Conservation (phyloP, 2,113 vertebrate species). For the Nothocercus nigrocapillus region DNA sequence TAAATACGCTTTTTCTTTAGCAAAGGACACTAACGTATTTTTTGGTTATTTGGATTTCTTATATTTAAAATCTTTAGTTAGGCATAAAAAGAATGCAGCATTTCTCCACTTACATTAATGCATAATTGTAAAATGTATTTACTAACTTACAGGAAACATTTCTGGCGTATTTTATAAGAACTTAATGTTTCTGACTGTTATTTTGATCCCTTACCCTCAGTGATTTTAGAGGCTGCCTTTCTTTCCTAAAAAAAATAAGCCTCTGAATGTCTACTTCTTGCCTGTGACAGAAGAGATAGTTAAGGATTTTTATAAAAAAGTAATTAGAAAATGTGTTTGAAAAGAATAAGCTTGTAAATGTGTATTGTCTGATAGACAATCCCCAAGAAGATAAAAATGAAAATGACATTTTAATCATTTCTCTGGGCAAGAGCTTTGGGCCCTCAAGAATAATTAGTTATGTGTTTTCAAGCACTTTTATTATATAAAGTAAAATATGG, state of each 20-base stretch:
- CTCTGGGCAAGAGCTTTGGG: not conserved
- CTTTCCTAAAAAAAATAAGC: not conserved
- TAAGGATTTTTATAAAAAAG: not conserved
- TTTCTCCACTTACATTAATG: not conserved
- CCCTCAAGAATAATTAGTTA: not conserved
- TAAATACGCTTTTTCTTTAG: not conserved
- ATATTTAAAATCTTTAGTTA: not conserved
- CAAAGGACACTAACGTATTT: not conserved
- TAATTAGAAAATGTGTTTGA: not conserved
- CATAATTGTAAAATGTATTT: not conserved
- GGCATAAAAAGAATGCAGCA: not conserved
- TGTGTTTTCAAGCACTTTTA: not conserved
- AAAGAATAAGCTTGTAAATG: not conserved
- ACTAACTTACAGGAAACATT: not conserved
- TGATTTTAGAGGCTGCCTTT: not conserved
- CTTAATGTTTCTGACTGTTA: not conserved
- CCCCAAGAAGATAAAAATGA: not conserved
- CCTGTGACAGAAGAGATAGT: not conserved
- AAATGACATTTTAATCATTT: conserved; percentile 17
- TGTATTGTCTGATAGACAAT: not conserved
- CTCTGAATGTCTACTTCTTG: not conserved
- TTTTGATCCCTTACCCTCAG: not conserved
- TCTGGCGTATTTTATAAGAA: not conserved
- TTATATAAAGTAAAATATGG: not conserved
- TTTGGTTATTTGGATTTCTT: not conserved